Percentiles rank a stretch among this genome's conserved stretches.
These are phyloP conservation scores for Limanda limanda DNA, from an alignment of 2,113 vertebrate genomes.

Conservation along the genomic window DNA sequence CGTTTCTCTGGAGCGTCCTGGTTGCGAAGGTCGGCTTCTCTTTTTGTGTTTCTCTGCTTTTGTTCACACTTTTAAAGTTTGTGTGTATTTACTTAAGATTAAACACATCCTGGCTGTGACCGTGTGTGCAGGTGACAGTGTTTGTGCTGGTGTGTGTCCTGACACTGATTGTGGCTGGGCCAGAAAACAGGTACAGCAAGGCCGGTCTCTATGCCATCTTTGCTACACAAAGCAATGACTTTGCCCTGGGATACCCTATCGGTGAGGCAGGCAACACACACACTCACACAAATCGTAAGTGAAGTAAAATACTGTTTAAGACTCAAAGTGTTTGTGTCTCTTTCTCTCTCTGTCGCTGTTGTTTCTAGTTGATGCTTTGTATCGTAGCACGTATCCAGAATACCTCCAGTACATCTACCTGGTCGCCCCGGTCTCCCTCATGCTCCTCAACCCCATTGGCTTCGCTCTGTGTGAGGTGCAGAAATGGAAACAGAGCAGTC, in stretches of 20 bases:
- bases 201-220: constrained; percentile 97
- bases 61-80: constrained; percentile 3
- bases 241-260: constrained; percentile 96
- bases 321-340: not conserved
- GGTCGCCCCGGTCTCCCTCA: constrained; percentile 96
- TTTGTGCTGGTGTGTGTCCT: constrained; percentile 91
- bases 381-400: constrained; percentile 93
- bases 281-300: not conserved
- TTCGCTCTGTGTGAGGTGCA: constrained; percentile 99
- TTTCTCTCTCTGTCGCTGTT: not conserved
- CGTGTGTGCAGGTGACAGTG: constrained; percentile 86
- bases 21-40: constrained; percentile 84
- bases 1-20: constrained; percentile 93
- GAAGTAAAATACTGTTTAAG: not conserved
- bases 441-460: constrained; percentile 96
- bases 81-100: constrained; percentile 44
- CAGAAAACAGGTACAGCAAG: constrained; percentile 92
- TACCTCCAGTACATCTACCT: constrained; percentile 99
- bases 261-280: constrained; percentile 82
- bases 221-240: constrained; percentile 98
- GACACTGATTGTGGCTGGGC: constrained; percentile 90
- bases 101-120: not conserved
- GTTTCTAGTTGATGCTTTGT: constrained; percentile 84
- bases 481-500: constrained; percentile 87
- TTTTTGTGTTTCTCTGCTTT: not conserved